Base-by-base conservation (phyloP, 2,113 vertebrate genomes). In the Hymenochirus boettgeri region DNA sequence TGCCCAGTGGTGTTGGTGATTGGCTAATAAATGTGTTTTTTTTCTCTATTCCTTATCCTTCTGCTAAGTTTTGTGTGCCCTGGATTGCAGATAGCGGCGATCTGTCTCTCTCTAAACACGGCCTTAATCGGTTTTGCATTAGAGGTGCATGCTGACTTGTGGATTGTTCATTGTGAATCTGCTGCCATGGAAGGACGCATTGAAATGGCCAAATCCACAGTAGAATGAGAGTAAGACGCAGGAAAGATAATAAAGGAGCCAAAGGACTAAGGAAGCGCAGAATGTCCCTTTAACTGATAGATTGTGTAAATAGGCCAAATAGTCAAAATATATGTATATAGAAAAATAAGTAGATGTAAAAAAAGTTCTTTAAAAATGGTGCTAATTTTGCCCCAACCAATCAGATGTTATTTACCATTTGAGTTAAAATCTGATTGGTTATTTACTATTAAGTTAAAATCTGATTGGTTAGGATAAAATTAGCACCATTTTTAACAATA, bases 101-200 rank as follows among this genome's bases (percentile, higher is more conserved):
- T 66, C 63, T n/a, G n/a, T n/a, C n/a, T n/a, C n/a, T 66, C 23
- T 23, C 47, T 27, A 33, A 66, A 59, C 64, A 52, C 56, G 58
- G 46, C 26, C 63, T 51, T 67, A 51, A 67, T 67, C n/a, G 58
- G 52, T 57, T 59, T 67, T 67, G 56, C 64, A 59, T 67, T 67
- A 59, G 64, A 35, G 18, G 18, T 27, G 23, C 64, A 67, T 59
- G 64, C 64, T 67, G 64, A 67, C 64, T 67, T 67, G 64, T 59
- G 46, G 59, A n/a, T n/a, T 59, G 64, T 67, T 56, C n/a, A n/a
- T 67, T 67, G 47, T 67, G n/a, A n/a, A 59, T 56, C 10, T 46
- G 56, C 52, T 35, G 59, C 47, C 51, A 59, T 59, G 64, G 57
- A 58, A 48, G 24, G 33, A 52, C 46, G 17, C 55, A 45, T 24